A percentile compares a stretch with the other conserved stretches of the same genome.
These are phyloP conservation scores for Amphimallon solstitiale DNA, from an alignment of 2,888 invertebrate species.

Conservation along the genomic window DNA sequence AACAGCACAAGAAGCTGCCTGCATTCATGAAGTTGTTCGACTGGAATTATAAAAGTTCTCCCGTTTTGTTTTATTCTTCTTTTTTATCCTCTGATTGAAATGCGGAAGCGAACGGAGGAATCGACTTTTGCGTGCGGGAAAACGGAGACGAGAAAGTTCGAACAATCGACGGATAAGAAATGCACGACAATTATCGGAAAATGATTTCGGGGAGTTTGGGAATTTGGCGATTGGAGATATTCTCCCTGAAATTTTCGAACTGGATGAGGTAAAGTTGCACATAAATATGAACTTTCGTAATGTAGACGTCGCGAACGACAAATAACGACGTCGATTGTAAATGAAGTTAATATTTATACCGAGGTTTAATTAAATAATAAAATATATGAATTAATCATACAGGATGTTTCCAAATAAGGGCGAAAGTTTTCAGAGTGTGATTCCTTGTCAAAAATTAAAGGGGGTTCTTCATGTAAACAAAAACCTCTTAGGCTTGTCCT, in stretches of 20 bases:
- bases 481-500: too few relatives aligned
- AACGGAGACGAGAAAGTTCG: too few relatives aligned
- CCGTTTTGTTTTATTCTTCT: background rate
- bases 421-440: too few relatives aligned
- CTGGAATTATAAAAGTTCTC: slow-evolving; percentile 14
- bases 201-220: background rate
- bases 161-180: background rate
- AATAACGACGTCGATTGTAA: too few relatives aligned
- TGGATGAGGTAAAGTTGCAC: background rate
- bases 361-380: too few relatives aligned
- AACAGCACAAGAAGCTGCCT: slow-evolving; percentile 2
- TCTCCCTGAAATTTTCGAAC: background rate
- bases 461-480: too few relatives aligned
- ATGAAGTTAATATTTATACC: too few relatives aligned
- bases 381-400: too few relatives aligned
- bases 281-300: background rate
- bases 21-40: slow-evolving; percentile 23
- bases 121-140: background rate
- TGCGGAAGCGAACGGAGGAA: background rate
- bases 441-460: too few relatives aligned
- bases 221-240: background rate
- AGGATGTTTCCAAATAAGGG: too few relatives aligned
- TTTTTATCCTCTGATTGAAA: slow-evolving; percentile 1
- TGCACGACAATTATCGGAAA: background rate
- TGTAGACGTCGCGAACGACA: too few relatives aligned